Conservation (phyloP, 2,797 vertebrate genomes). For the Hoplostethus atlanticus region DNA sequence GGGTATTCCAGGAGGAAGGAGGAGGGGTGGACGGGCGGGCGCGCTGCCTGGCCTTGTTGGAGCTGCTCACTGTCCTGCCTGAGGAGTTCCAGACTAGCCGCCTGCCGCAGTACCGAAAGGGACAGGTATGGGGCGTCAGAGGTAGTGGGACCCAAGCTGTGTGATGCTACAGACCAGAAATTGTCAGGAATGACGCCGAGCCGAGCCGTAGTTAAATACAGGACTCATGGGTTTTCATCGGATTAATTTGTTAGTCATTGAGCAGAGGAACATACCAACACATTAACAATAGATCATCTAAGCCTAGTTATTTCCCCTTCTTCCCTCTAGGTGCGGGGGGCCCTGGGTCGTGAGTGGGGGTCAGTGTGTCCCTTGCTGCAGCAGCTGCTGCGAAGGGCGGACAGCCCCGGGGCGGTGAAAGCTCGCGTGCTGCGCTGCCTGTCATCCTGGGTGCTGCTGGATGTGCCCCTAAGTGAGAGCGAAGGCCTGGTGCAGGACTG, state of each 20-base stretch:
- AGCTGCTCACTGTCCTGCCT: conserved; percentile 96
- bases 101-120: conserved; percentile 95
- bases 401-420: conserved; percentile 95
- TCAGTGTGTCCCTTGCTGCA: conserved; percentile 95
- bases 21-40: conserved; percentile 93
- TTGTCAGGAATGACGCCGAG: too few relatives aligned
- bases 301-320: conserved; percentile 21
- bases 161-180: too few relatives aligned
- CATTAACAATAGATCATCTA: conserved; percentile 7
- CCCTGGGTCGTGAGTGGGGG: conserved; percentile 92
- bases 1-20: conserved; percentile 96
- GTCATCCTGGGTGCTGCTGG: conserved; percentile 98
- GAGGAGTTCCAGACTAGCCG: conserved; percentile 99
- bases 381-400: conserved; percentile 93
- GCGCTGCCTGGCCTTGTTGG: conserved; percentile 94
- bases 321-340: conserved; percentile 88
- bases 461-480: conserved; percentile 94
- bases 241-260: not conserved
- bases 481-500: conserved; percentile 95
- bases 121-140: conserved; percentile 86
- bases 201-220: not conserved
- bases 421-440: conserved; percentile 97
- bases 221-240: not conserved
- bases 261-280: not conserved
- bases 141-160: too few relatives aligned